Conservation (phyloP, 1,140 invertebrate genomes). For the Hermetia illucens region DNA sequence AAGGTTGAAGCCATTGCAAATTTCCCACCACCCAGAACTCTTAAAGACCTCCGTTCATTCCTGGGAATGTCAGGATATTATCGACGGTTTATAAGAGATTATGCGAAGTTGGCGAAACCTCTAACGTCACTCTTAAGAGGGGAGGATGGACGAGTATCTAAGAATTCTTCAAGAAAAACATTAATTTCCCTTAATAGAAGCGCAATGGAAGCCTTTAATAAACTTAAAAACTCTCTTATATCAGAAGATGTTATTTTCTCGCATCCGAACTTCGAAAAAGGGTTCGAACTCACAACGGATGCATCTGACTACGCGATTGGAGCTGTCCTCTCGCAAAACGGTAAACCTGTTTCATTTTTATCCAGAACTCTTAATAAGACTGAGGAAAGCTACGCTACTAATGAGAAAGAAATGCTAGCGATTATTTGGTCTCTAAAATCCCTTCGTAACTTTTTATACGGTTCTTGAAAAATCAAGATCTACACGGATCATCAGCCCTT, state of each 20-base stretch:
- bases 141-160: slow-evolving; percentile 3
- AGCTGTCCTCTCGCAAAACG: slow-evolving; percentile 19
- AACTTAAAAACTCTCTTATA: slow-evolving; percentile 24
- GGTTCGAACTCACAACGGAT: slow-evolving; percentile 18
- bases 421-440: slow-evolving; percentile 25
- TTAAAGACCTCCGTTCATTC: slow-evolving; percentile 7
- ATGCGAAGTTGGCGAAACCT: slow-evolving; percentile 6
- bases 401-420: slow-evolving; percentile 15
- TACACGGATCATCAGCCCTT: slow-evolving; percentile 23
- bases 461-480: slow-evolving; percentile 10
- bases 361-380: slow-evolving; percentile 23
- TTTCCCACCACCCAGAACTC: slow-evolving; percentile 5
- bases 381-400: slow-evolving; percentile 14
- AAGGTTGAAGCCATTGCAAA: slow-evolving; percentile 11
- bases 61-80: slow-evolving; percentile 6
- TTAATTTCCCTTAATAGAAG: slow-evolving; percentile 2
- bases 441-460: slow-evolving; percentile 19
- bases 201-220: slow-evolving; percentile 22
- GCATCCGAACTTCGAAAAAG: slow-evolving; percentile 19
- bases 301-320: slow-evolving; percentile 16
- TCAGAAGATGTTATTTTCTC: slow-evolving; percentile 23
- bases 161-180: slow-evolving; percentile 2
- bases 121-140: slow-evolving; percentile 6
- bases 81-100: slow-evolving; percentile 6
- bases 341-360: slow-evolving; percentile 3